Conservation (phyloP, 2,797 vertebrate species). For the Microchirus variegatus region DNA sequence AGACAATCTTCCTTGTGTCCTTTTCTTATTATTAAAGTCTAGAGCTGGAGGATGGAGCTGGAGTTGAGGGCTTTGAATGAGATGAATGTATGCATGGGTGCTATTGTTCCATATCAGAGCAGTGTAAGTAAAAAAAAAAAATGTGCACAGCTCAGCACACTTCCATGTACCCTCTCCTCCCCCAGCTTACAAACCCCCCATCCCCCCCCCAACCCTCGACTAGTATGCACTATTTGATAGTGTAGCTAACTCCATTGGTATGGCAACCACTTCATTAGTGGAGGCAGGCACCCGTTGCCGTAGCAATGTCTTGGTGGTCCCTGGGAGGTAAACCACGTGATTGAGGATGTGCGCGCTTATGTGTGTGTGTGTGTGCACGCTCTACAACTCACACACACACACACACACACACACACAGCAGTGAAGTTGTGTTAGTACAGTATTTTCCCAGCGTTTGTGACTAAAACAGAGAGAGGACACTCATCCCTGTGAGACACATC, state of each 20-base stretch:
- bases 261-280: conserved; percentile 82
- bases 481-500: conserved; percentile 25
- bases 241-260: conserved; percentile 76
- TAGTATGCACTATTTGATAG: conserved; percentile 60
- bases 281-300: conserved; percentile 76
- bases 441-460: conserved; percentile 9
- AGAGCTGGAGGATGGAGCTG: conserved; percentile 12
- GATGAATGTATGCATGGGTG: conserved; percentile 24
- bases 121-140: conserved; percentile 59
- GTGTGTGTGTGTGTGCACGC: conserved; percentile 21
- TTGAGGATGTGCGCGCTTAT: conserved; percentile 30
- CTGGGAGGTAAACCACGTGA: conserved; percentile 73
- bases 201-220: neutral
- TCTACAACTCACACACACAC: too few relatives aligned
- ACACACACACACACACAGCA: too few relatives aligned
- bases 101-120: conserved; percentile 56
- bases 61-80: conserved; percentile 24
- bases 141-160: conserved; percentile 69
- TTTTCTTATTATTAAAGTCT: conserved; percentile 31
- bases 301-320: conserved; percentile 77
- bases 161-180: conserved; percentile 24
- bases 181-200: conserved; percentile 7
- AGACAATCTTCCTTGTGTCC: conserved; percentile 10
- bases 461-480: conserved; percentile 5
- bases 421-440: too few relatives aligned